phyloP scores from a whole-genome alignment of 1,140 invertebrate species.

The Eufriesea mexicana region DNA sequence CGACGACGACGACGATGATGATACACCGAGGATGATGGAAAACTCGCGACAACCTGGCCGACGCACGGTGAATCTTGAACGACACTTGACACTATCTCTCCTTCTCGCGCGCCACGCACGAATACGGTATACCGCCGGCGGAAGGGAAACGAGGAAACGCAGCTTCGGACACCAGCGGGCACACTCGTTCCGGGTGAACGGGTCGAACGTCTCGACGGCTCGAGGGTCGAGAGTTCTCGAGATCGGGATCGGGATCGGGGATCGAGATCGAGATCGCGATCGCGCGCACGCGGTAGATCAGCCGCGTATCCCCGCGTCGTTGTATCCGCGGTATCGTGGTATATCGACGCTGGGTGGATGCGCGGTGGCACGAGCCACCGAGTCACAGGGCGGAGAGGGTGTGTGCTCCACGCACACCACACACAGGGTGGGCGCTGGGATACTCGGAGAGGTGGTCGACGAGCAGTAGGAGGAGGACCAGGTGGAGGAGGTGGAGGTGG shows the following conservation, averaged over 20 bases:
- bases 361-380: slow-evolving; percentile 50
- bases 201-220: background rate
- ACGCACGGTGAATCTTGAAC: background rate
- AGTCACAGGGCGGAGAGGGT: slow-evolving; percentile 41
- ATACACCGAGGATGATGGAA: background rate
- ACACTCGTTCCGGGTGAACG: slow-evolving; percentile 11
- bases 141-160: background rate
- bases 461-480: too few species aligned
- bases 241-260: background rate
- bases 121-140: background rate
- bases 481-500: background rate
- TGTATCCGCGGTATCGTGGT: slow-evolving; percentile 43
- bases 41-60: background rate
- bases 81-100: slow-evolving; percentile 1
- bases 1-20: background rate
- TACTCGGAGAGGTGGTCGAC: background rate
- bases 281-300: slow-evolving; percentile 53
- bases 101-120: too few species aligned
- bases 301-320: slow-evolving; percentile 58
- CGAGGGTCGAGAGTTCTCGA: slow-evolving; percentile 8
- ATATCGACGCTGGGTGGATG: slow-evolving; percentile 49
- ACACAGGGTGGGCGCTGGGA: background rate
- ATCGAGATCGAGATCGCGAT: slow-evolving; percentile 45
- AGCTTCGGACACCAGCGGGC: background rate
- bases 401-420: slow-evolving; percentile 21